phyloP scores from a whole-genome alignment of 1,140 invertebrate genomes.

The Drosophila tani region DNA sequence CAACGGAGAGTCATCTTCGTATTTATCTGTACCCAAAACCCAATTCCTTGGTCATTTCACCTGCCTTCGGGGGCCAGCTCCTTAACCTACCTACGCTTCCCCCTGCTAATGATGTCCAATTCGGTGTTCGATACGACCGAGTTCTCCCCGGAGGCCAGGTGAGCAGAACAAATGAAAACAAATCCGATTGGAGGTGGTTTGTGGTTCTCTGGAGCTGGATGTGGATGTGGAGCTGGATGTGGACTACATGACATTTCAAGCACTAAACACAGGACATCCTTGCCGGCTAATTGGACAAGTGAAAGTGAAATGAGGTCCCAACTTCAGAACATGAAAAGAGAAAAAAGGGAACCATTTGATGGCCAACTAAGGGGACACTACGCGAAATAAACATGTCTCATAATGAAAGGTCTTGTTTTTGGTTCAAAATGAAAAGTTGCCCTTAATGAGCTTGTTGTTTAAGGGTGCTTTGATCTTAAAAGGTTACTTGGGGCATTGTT shows the following conservation, averaged over 20 bases:
- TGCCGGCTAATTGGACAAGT: conserved; percentile 38
- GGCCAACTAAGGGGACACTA: conserved; percentile 17
- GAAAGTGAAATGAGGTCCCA: conserved; percentile 34
- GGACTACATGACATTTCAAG: conserved; percentile 54
- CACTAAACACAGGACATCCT: conserved; percentile 52
- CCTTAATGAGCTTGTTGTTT: not conserved
- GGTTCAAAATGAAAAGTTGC: not conserved
- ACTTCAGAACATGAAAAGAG: not conserved
- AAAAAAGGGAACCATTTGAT: not conserved
- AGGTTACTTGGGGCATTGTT: not conserved
- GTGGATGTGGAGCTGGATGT: not conserved
- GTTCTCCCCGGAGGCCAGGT: conserved; percentile 28
- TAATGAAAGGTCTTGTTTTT: conserved; percentile 4
- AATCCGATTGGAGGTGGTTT: conserved; percentile 4
- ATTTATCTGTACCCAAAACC: conserved; percentile 11
- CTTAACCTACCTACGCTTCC: conserved; percentile 12
- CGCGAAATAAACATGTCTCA: conserved; percentile 8
- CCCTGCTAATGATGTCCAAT: conserved; percentile 48
- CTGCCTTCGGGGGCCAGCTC: conserved; percentile 32
- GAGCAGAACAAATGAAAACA: conserved; percentile 8
- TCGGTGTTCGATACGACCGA: conserved; percentile 29
- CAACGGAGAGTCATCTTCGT: conserved; percentile 16
- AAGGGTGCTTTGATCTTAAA: not conserved
- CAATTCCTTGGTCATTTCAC: conserved; percentile 41
- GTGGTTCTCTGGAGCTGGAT: not conserved